Conservation (phyloP, 2,888 invertebrate species). For the Lissonota sp. region DNA sequence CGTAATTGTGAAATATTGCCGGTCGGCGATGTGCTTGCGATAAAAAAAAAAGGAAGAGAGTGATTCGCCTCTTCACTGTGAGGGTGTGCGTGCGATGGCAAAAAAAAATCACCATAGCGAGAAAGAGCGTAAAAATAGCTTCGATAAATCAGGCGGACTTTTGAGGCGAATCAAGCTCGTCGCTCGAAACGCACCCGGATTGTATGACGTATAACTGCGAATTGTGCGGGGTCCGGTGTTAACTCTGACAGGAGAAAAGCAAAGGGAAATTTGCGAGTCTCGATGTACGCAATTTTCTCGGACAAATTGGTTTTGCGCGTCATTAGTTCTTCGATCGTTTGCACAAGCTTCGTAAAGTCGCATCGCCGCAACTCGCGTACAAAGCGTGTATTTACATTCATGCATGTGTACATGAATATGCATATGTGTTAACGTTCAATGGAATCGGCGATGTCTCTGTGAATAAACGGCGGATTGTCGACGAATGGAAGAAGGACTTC, state of each 20-base stretch:
- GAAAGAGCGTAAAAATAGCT: slow-evolving; percentile 66
- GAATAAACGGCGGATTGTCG: too few relatives aligned
- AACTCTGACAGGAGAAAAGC: too few relatives aligned
- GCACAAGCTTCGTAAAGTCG: background rate
- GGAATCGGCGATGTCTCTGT: too few relatives aligned
- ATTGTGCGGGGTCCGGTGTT: too few relatives aligned
- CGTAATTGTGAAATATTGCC: slow-evolving; percentile 82
- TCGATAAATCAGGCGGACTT: slow-evolving; percentile 76
- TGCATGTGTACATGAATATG: background rate
- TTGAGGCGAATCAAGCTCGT: slow-evolving; percentile 38
- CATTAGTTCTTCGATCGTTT: slow-evolving; percentile 18
- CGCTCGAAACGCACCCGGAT: too few relatives aligned
- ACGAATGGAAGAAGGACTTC: too few relatives aligned
- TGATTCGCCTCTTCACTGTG: background rate
- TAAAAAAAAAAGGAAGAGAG: slow-evolving; percentile 66
- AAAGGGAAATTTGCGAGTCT: background rate
- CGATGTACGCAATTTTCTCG: slow-evolving; percentile 10
- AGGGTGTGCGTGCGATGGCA: slow-evolving; percentile 54
- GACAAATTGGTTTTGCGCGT: slow-evolving; percentile 41
- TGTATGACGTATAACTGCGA: too few relatives aligned
- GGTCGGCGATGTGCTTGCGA: slow-evolving; percentile 72
- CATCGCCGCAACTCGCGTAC: slow-evolving; percentile 12
- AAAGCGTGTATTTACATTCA: background rate
- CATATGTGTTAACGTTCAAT: background rate
- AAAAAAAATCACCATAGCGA: slow-evolving; percentile 72